phyloP scores from a whole-genome alignment of 1,140 invertebrate species.

The Cotesia typhae region DNA sequence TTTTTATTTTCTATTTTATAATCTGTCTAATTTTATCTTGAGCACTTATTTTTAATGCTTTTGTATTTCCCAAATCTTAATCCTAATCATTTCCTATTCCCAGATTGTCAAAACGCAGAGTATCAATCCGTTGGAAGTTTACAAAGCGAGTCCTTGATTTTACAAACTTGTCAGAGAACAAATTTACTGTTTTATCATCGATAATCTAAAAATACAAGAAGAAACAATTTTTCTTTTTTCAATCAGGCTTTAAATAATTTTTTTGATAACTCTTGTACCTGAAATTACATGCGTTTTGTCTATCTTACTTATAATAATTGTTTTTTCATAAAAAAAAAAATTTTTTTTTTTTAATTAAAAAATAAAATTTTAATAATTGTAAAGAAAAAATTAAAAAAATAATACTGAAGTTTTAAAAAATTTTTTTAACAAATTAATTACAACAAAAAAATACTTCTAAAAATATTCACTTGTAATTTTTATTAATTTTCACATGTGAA shows the following conservation, averaged over 20 bases:
- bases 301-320: not conserved
- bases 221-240: no score
- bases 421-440: no score
- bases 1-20: not conserved
- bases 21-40: not conserved
- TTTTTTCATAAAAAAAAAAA: not conserved
- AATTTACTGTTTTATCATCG: not conserved
- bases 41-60: conserved; percentile 13
- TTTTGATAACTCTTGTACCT: conserved; percentile 30
- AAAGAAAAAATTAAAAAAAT: not conserved
- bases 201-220: no score
- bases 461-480: no score
- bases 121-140: conserved; percentile 38
- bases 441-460: no score
- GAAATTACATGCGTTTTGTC: conserved; percentile 28
- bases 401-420: no score
- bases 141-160: conserved; percentile 27
- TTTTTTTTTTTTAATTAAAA: not conserved
- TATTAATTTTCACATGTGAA: no score
- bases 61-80: conserved; percentile 1
- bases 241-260: no score
- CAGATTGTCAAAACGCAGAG: conserved; percentile 38
- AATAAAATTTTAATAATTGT: no score
- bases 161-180: conserved; percentile 14
- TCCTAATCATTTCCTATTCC: conserved; percentile 31